These are phyloP conservation scores for Berghia stephanieae DNA, from an alignment of 1,140 invertebrate genomes.

Conservation along the genomic window DNA sequence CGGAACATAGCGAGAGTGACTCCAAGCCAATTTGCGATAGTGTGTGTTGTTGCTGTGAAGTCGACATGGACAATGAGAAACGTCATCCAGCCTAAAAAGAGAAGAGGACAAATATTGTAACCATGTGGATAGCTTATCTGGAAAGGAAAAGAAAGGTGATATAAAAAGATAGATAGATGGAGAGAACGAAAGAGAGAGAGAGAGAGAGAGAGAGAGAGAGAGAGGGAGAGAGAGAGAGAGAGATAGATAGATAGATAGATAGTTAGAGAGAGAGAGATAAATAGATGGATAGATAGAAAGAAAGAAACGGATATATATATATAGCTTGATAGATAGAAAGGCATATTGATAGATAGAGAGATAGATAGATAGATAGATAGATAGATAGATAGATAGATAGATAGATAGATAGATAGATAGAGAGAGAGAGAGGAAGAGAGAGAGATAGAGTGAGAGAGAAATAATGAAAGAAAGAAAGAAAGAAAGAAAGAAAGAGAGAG, in stretches of 20 bases:
- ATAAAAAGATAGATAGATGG: background rate
- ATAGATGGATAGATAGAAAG: too few species aligned
- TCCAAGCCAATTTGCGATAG: conserved; percentile 91
- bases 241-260: too few species aligned
- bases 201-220: background rate
- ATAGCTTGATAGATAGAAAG: background rate
- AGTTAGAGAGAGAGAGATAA: too few species aligned
- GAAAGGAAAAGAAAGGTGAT: background rate
- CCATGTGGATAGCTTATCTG: too few species aligned
- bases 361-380: too few species aligned
- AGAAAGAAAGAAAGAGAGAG: background rate
- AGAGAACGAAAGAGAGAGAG: too few species aligned
- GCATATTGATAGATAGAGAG: too few species aligned
- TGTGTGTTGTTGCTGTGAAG: conserved; percentile 84
- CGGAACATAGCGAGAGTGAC: conserved; percentile 88
- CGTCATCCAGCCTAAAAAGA: conserved; percentile 53
- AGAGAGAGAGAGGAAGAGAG: too few species aligned
- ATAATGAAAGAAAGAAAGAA: background rate
- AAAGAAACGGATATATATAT: background rate
- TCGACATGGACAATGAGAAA: conserved; percentile 67
- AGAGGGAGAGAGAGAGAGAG: too few species aligned
- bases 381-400: background rate
- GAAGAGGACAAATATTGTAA: background rate
- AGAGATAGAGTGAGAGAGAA: too few species aligned
- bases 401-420: too few species aligned